phyloP scores from a whole-genome alignment of 2,797 vertebrate genomes.

The Lindbergichthys nudifrons region DNA sequence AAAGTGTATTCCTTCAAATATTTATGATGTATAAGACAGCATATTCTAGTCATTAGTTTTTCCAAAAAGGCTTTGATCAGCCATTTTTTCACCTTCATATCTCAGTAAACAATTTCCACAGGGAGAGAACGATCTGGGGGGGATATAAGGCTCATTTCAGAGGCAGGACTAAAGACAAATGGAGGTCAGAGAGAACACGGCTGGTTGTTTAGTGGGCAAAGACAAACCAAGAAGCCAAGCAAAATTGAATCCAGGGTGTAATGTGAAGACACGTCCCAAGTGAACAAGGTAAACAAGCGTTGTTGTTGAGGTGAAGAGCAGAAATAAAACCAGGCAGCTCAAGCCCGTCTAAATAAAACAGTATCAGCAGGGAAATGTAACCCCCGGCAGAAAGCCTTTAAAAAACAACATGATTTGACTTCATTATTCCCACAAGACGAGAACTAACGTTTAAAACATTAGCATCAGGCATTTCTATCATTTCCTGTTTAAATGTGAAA shows the following conservation, averaged over 20 bases:
- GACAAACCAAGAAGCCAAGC: conserved; percentile 41
- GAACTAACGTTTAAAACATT: neutral
- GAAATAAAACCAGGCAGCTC: conserved; percentile 35
- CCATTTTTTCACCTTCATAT: conserved; percentile 20
- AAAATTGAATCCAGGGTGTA: conserved; percentile 39
- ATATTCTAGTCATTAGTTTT: conserved; percentile 24
- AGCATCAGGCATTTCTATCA: neutral
- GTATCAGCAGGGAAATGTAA: conserved; percentile 48
- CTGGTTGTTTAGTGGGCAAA: conserved; percentile 35
- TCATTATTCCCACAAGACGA: conserved; percentile 35
- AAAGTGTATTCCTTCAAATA: neutral
- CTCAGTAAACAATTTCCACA: conserved; percentile 39
- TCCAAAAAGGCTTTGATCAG: conserved; percentile 26
- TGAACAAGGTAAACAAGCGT: conserved; percentile 48
- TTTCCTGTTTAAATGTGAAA: neutral
- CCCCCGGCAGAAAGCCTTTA: conserved; percentile 6
- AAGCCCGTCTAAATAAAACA: conserved; percentile 38
- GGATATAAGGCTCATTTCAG: conserved; percentile 36
- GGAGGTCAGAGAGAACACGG: conserved; percentile 51
- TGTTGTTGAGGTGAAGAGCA: conserved; percentile 44
- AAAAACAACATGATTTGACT: conserved; percentile 4
- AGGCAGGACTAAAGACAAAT: conserved; percentile 35
- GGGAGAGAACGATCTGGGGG: conserved; percentile 23
- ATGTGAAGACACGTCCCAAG: conserved; percentile 34
- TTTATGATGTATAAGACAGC: conserved; percentile 4